Conservation (phyloP, 1,140 invertebrate genomes). For the Papilio machaon region DNA sequence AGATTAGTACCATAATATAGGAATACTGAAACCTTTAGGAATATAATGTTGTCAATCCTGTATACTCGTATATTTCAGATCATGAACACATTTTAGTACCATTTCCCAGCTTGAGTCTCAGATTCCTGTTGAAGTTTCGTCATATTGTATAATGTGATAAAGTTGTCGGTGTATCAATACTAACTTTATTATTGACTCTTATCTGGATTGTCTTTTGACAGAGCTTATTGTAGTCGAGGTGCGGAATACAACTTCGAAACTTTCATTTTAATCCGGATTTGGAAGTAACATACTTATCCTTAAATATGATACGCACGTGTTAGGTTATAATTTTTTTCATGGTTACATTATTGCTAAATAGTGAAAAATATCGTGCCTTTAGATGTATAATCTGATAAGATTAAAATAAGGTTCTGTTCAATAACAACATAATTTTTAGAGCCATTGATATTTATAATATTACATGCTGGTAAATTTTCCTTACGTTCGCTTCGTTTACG, state of each 20-base stretch:
- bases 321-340: background rate
- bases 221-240: constrained; percentile 25
- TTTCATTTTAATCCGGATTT: background rate
- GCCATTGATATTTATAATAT: too few species aligned
- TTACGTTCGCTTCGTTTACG: too few species aligned
- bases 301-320: background rate
- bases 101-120: background rate
- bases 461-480: too few species aligned
- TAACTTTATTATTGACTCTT: constrained; percentile 27
- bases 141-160: constrained; percentile 27
- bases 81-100: constrained; percentile 3
- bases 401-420: too few species aligned
- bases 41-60: background rate
- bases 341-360: background rate
- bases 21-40: too few species aligned
- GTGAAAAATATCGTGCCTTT: background rate
- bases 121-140: background rate
- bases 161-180: constrained; percentile 10
- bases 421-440: too few species aligned
- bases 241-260: background rate
- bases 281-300: background rate
- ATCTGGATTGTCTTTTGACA: background rate
- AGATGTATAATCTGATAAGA: background rate
- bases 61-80: background rate
- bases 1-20: too few species aligned